A percentile compares a stretch with the other conserved stretches of the same genome.
Evolutionary conservation across 2,888 invertebrate species (phyloP).

Genomic region (Yponomeuta cagnagella): DNA sequence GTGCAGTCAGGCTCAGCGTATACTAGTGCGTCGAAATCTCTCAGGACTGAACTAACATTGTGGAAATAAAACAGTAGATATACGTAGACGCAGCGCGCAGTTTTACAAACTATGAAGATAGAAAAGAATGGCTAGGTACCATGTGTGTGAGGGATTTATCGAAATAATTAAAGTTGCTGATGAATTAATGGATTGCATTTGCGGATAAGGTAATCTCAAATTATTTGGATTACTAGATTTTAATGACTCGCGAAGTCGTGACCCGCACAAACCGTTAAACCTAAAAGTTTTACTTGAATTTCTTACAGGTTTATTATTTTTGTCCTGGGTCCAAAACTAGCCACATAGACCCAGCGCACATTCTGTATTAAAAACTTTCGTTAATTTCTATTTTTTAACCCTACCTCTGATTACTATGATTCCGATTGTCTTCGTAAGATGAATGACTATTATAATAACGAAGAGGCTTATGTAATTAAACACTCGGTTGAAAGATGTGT

Average conservation of each 20-base stretch:
- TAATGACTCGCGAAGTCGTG: too few species aligned
- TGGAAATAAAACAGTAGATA: slow-evolving; percentile 41
- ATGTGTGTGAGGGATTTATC: not conserved
- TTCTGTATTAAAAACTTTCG: not conserved
- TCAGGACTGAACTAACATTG: slow-evolving; percentile 40
- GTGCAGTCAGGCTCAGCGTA: not conserved
- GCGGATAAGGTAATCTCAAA: too few species aligned
- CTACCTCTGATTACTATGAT: slow-evolving; percentile 46
- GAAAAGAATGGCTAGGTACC: not conserved
- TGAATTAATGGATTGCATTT: too few species aligned
- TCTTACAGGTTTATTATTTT: too few species aligned
- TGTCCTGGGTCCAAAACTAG: too few species aligned
- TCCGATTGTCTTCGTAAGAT: slow-evolving; percentile 16
- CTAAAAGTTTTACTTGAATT: too few species aligned
- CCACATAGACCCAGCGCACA: too few species aligned
- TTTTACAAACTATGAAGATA: not conserved
- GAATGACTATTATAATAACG: slow-evolving; percentile 14
- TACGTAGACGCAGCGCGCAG: not conserved
- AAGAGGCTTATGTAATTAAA: slow-evolving; percentile 14
- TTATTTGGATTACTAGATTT: too few species aligned
- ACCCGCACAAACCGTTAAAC: too few species aligned
- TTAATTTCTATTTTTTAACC: not conserved
- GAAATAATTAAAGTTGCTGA: too few species aligned
- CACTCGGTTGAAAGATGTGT: not conserved
- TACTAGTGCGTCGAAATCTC: slow-evolving; percentile 26